These are phyloP conservation scores for Terrapene triunguis DNA, from an alignment of 2,113 vertebrate species.

Conservation along the genomic window DNA sequence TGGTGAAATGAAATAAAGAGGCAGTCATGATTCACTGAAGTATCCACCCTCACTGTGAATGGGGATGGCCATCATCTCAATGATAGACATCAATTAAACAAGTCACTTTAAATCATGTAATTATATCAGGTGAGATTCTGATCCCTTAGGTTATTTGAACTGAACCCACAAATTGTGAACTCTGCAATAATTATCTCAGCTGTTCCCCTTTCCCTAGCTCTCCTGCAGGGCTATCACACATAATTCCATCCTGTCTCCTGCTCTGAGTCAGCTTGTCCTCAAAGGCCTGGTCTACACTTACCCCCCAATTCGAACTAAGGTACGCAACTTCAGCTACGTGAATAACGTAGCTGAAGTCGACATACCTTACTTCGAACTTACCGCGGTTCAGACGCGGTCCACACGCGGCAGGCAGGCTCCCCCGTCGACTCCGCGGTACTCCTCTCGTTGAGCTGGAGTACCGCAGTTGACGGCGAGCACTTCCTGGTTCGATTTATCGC, in stretches of 20 bases:
- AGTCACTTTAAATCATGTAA: neutral
- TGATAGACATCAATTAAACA: neutral
- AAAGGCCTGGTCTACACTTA: too few relatives aligned
- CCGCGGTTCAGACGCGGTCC: too few relatives aligned
- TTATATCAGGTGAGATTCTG: neutral
- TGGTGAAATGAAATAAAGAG: neutral
- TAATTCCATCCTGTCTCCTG: neutral
- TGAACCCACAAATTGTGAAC: neutral
- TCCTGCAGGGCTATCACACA: neutral
- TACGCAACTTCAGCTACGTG: too few relatives aligned
- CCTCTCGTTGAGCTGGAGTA: too few relatives aligned
- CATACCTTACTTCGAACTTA: too few relatives aligned
- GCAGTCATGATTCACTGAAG: neutral
- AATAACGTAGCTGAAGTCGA: too few relatives aligned
- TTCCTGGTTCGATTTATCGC: too few relatives aligned
- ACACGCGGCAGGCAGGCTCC: too few relatives aligned
- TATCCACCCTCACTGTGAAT: neutral
- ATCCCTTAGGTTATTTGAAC: neutral
- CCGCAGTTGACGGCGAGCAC: too few relatives aligned
- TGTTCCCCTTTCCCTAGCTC: neutral
- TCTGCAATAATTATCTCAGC: neutral
- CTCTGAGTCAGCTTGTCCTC: neutral
- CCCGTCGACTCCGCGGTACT: too few relatives aligned
- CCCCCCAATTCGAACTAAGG: too few relatives aligned
- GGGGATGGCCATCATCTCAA: neutral